Evolutionary conservation across 1,140 invertebrate genomes (phyloP).

Genomic region (Metopolophium dirhodum): DNA sequence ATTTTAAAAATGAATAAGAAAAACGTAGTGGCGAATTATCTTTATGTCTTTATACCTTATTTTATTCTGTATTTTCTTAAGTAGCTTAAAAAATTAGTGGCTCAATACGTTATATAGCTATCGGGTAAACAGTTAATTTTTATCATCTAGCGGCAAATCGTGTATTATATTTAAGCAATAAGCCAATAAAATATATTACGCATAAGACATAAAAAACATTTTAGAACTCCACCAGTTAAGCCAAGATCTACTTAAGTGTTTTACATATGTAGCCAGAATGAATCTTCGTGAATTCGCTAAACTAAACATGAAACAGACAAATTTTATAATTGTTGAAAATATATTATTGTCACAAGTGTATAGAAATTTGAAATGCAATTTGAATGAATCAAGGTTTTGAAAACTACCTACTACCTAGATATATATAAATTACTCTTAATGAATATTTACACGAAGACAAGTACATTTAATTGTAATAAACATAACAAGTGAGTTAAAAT

Average conservation of each 20-base stretch:
- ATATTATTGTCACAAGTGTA: not conserved
- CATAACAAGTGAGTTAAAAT: not conserved
- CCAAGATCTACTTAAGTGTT: constrained; percentile 8
- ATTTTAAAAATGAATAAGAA: not conserved
- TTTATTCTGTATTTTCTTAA: not conserved
- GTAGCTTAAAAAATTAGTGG: not conserved
- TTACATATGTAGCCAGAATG: not conserved
- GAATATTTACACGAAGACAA: not conserved
- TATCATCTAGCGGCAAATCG: not conserved
- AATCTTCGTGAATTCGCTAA: not conserved
- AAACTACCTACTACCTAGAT: not conserved
- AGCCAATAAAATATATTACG: constrained; percentile 7
- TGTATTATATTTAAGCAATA: not conserved
- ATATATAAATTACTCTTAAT: not conserved
- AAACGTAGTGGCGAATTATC: constrained; percentile 10
- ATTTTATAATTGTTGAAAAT: not conserved
- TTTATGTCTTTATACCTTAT: constrained; percentile 21
- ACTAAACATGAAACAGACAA: not conserved
- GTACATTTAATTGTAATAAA: not conserved
- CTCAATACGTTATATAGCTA: constrained; percentile 18
- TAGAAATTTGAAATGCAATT: not conserved
- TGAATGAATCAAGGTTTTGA: not conserved
- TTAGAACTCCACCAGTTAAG: not conserved
- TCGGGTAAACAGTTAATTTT: constrained; percentile 18
- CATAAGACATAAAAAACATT: not conserved